These are phyloP conservation scores for Phengaris alcon DNA, from an alignment of 2,888 invertebrate species.

Conservation along the genomic window DNA sequence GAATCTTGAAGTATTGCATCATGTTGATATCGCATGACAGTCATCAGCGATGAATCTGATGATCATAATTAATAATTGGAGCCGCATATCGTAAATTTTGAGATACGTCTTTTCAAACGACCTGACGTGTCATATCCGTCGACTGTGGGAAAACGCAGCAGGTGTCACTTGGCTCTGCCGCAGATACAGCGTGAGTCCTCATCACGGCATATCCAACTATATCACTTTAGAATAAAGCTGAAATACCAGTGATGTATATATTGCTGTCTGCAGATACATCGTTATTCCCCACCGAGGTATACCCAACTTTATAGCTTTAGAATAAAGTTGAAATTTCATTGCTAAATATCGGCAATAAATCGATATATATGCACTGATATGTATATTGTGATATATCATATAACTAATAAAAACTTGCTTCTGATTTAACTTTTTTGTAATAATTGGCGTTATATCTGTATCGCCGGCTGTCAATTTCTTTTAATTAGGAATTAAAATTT, in stretches of 20 bases:
- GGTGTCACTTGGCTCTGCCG: slow-evolving; percentile 67
- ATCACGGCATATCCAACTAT: slow-evolving; percentile 38
- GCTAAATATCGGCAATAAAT: background rate
- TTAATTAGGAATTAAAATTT: slow-evolving; percentile 6
- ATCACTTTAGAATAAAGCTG: background rate
- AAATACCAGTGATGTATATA: background rate
- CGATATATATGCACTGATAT: background rate
- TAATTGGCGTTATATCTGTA: slow-evolving; percentile 6
- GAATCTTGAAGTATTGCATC: background rate
- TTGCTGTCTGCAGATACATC: background rate
- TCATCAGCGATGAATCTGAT: slow-evolving; percentile 4
- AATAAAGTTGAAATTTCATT: background rate
- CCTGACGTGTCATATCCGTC: slow-evolving; percentile 68
- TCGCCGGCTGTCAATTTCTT: slow-evolving; percentile 19
- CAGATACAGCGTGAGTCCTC: slow-evolving; percentile 38
- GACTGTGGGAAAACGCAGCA: slow-evolving; percentile 73
- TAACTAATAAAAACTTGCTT: slow-evolving; percentile 5
- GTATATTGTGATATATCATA: background rate
- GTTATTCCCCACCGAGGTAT: background rate
- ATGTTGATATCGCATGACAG: background rate
- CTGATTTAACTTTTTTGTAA: slow-evolving; percentile 3
- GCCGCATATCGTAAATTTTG: slow-evolving; percentile 25
- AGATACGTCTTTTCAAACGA: slow-evolving; percentile 48
- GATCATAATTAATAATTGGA: slow-evolving; percentile 28
- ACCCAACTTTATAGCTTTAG: background rate